These are phyloP conservation scores for Drosophila robusta DNA, from an alignment of 2,888 invertebrate species.

Conservation along the genomic window DNA sequence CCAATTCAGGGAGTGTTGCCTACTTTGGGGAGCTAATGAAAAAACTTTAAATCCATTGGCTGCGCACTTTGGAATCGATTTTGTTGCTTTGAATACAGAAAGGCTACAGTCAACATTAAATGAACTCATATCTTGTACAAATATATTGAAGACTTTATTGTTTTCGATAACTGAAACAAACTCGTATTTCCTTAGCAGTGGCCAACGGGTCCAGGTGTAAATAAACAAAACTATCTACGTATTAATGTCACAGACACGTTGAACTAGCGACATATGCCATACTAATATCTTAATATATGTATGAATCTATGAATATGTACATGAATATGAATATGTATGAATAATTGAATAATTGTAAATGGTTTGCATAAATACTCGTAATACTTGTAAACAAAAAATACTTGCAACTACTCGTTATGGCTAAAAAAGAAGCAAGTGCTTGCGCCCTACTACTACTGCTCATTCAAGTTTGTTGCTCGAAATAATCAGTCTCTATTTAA, in stretches of 20 bases:
- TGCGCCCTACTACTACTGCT: slow-evolving; percentile 44
- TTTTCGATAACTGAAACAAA: background rate
- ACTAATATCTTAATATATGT: background rate
- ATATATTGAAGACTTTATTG: background rate
- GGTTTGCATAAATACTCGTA: slow-evolving; percentile 46
- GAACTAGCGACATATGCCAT: slow-evolving; percentile 7
- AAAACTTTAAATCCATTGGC: background rate
- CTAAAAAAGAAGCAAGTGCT: slow-evolving; percentile 49
- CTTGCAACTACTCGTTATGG: slow-evolving; percentile 23
- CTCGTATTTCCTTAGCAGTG: slow-evolving; percentile 1
- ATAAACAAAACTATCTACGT: slow-evolving; percentile 3
- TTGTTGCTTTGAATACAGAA: slow-evolving; percentile 6
- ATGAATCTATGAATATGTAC: slow-evolving; percentile 2
- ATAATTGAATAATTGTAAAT: slow-evolving; percentile 40
- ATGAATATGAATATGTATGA: slow-evolving; percentile 18
- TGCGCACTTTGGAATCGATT: slow-evolving; percentile 12
- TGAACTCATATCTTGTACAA: background rate
- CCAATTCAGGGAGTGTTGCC: slow-evolving; percentile 16
- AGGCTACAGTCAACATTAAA: background rate
- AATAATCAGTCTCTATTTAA: slow-evolving; percentile 51
- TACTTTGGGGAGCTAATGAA: slow-evolving; percentile 24
- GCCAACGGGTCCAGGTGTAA: slow-evolving; percentile 5
- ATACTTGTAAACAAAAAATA: slow-evolving; percentile 11
- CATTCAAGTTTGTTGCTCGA: slow-evolving; percentile 61
- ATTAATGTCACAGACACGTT: slow-evolving; percentile 13